Evolutionary conservation across 2,797 vertebrate genomes (phyloP).

Genomic region (Sebastes ruberrimus): DNA sequence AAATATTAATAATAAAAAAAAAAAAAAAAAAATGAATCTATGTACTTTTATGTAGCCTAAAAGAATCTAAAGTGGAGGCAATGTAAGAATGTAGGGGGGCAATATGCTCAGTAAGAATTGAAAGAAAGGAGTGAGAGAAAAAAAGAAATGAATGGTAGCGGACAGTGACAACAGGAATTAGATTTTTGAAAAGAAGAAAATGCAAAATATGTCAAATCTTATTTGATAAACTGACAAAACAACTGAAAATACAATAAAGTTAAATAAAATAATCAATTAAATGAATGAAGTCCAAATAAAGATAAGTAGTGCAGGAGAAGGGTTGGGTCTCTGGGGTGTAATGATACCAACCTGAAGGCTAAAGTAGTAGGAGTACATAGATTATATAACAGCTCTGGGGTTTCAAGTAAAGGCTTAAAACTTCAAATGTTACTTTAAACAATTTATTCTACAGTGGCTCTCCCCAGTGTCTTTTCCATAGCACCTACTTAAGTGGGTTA

Average conservation of each 20-base stretch:
- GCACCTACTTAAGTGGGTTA: constrained; percentile 48
- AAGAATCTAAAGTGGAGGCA: background rate
- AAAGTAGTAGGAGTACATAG: constrained; percentile 12
- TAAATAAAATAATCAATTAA: background rate
- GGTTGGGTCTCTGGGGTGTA: background rate
- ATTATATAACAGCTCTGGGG: constrained; percentile 22
- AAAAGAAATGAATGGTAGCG: background rate
- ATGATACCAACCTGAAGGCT: constrained; percentile 28
- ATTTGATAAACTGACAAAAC: background rate
- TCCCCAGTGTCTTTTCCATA: constrained; percentile 33
- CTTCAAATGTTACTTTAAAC: constrained; percentile 20
- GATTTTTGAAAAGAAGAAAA: constrained; percentile 33
- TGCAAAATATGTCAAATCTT: background rate
- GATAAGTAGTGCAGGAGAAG: background rate
- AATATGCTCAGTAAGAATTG: constrained; percentile 9
- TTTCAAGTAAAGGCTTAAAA: constrained; percentile 16
- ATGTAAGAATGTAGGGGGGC: constrained; percentile 53
- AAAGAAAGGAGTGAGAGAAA: constrained; percentile 10
- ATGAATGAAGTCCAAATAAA: background rate
- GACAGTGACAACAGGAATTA: constrained; percentile 32
- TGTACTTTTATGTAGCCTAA: background rate
- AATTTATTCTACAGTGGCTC: constrained; percentile 29
- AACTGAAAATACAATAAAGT: background rate
- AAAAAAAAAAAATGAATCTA: background rate
- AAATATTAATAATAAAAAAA: no score